These are phyloP conservation scores for Dicrurus megarhynchus DNA, from an alignment of 2,113 vertebrate genomes.

Conservation along the genomic window DNA sequence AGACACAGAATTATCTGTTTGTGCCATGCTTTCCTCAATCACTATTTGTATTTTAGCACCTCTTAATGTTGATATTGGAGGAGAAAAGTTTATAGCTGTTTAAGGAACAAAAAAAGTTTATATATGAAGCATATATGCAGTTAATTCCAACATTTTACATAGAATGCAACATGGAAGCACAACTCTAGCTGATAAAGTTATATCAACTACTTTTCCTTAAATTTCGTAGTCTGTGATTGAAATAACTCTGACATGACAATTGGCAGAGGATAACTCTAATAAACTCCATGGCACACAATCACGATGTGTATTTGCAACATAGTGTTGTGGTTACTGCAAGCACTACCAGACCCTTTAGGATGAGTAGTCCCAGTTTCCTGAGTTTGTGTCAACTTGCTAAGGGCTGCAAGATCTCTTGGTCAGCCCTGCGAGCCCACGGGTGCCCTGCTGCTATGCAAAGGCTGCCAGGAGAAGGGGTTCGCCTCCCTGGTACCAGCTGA, in stretches of 20 bases:
- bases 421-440: not conserved
- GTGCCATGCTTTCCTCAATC: not conserved
- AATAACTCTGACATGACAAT: not conserved
- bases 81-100: not conserved
- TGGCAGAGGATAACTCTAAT: not conserved
- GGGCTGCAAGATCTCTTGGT: not conserved
- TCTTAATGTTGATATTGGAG: not conserved
- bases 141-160: not conserved
- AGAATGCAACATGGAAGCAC: not conserved
- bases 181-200: not conserved
- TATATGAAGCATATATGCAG: not conserved
- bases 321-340: not conserved
- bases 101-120: not conserved
- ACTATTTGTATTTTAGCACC: not conserved
- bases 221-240: not conserved
- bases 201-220: not conserved
- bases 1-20: not conserved
- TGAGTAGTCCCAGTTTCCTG: not conserved
- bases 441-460: not conserved
- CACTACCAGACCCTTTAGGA: not conserved
- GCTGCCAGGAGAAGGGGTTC: not conserved
- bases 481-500: accelerated
- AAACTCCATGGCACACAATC: not conserved
- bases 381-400: not conserved
- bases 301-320: accelerated